These are phyloP conservation scores for Hemibagrus wyckioides DNA, from an alignment of 2,113 vertebrate genomes.

Conservation along the genomic window DNA sequence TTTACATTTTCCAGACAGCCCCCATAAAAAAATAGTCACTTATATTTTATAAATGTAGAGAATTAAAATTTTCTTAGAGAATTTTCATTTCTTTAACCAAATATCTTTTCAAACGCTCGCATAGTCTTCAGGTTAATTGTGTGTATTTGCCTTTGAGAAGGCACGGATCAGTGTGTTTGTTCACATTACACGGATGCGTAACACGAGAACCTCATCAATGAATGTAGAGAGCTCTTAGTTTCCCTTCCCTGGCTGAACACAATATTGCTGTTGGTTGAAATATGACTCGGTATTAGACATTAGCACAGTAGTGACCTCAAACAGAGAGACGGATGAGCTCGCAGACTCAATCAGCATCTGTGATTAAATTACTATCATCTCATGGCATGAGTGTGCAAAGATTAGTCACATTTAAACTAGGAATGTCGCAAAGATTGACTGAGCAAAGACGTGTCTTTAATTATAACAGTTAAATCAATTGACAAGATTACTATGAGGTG, in stretches of 20 bases:
- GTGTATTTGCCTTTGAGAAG: conserved; percentile 14
- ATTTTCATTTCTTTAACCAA: not conserved
- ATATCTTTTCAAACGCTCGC: not conserved
- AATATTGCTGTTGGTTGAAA: conserved; percentile 38
- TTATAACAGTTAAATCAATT: not conserved
- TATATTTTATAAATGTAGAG: not conserved
- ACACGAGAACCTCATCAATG: conserved; percentile 59
- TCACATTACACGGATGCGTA: conserved; percentile 42
- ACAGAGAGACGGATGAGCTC: conserved; percentile 16
- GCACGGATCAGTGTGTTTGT: conserved; percentile 45
- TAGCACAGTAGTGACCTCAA: conserved; percentile 48
- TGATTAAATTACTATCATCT: conserved; percentile 45
- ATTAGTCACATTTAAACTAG: not conserved
- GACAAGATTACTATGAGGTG: not conserved
- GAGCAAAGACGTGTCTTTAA: not conserved
- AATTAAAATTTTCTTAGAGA: not conserved
- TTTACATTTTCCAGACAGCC: not conserved
- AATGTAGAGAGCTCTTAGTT: conserved; percentile 49
- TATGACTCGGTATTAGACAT: conserved; percentile 25
- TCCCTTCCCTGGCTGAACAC: conserved; percentile 34
- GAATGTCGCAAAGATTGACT: too few relatives aligned
- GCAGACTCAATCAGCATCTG: conserved; percentile 34
- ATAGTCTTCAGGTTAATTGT: not conserved
- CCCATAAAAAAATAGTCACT: not conserved
- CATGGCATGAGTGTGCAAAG: conserved; percentile 23